Conservation (phyloP, 1,140 invertebrate genomes). For the Heliothis virescens region DNA sequence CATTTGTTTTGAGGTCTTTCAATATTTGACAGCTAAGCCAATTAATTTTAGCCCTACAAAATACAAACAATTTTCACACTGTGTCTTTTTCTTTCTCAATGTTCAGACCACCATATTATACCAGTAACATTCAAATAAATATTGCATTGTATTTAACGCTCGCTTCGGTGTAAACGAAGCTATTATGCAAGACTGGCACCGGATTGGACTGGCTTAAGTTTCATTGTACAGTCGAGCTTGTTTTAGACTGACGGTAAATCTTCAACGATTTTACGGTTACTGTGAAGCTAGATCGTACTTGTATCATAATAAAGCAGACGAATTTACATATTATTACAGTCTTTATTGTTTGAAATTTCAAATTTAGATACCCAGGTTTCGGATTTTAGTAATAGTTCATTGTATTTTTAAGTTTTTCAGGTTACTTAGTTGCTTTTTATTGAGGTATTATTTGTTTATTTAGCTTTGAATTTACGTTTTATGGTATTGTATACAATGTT, state of each 20-base stretch:
- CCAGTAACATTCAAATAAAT: background rate
- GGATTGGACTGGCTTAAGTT: conserved; percentile 59
- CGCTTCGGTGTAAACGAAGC: conserved; percentile 48
- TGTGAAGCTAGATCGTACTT: conserved; percentile 48
- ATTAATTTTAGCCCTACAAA: no score
- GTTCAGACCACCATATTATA: no score
- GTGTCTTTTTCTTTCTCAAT: no score
- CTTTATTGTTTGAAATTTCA: conserved; percentile 50
- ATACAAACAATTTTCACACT: no score
- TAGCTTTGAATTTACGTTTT: no score
- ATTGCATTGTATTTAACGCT: background rate
- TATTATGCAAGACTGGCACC: conserved; percentile 54
- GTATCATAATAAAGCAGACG: conserved; percentile 54
- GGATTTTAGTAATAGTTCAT: background rate
- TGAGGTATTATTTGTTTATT: background rate
- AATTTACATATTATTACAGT: conserved; percentile 56
- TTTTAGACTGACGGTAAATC: conserved; percentile 60
- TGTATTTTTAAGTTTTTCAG: background rate
- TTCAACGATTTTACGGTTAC: conserved; percentile 58
- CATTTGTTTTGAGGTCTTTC: background rate
- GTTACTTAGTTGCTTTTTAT: background rate
- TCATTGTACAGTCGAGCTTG: conserved; percentile 61
- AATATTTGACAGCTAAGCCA: background rate
- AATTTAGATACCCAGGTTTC: conserved; percentile 41
- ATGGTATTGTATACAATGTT: no score